Evolutionary conservation across 2,113 vertebrate species (phyloP).

Genomic region (Perca schrenkii): DNA sequence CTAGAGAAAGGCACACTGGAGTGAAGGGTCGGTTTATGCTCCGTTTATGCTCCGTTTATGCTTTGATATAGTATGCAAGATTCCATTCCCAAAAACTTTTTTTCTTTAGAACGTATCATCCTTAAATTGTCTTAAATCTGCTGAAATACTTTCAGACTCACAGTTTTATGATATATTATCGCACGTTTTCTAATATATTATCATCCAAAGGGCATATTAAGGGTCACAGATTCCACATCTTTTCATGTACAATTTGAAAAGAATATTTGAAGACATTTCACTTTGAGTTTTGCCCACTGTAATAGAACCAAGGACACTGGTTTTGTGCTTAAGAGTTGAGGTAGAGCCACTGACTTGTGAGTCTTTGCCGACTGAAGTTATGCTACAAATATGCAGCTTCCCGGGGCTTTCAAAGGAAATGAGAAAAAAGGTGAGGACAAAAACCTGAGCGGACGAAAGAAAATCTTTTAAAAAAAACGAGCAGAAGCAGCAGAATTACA

Average conservation of each 20-base stretch:
- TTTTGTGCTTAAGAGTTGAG: constrained; percentile 28
- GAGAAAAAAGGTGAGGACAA: constrained; percentile 46
- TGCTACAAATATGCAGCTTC: constrained; percentile 33
- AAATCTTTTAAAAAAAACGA: constrained; percentile 28
- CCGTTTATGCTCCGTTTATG: no score
- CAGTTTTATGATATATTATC: no score
- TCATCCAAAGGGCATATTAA: not conserved
- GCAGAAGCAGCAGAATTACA: constrained; percentile 26
- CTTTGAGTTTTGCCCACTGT: not conserved
- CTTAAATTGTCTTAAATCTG: not conserved
- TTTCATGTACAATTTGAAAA: not conserved
- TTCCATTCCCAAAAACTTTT: not conserved
- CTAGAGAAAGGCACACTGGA: constrained; percentile 29
- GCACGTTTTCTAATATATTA: not conserved
- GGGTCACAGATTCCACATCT: not conserved
- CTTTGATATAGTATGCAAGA: not conserved
- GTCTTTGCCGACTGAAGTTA: constrained; percentile 28
- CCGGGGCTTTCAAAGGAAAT: constrained; percentile 42
- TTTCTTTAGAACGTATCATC: not conserved
- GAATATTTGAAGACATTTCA: constrained; percentile 3
- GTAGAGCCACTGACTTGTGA: constrained; percentile 19
- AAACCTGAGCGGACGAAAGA: constrained; percentile 20
- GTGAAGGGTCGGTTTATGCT: not conserved
- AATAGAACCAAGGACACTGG: constrained; percentile 16
- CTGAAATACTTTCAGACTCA: not conserved